phyloP scores from a whole-genome alignment of 2,113 vertebrate genomes.

The Cacatua alba region DNA sequence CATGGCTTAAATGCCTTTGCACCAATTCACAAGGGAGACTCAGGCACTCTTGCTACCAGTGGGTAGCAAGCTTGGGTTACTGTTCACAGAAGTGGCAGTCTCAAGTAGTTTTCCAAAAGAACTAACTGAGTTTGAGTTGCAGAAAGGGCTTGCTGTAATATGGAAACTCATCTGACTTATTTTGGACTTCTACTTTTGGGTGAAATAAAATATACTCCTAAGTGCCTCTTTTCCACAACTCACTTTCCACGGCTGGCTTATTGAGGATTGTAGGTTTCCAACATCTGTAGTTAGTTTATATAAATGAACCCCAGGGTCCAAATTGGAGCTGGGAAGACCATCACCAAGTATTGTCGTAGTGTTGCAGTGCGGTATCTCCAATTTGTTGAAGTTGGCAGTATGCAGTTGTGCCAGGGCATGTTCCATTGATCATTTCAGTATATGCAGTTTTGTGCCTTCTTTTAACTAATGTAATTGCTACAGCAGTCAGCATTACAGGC shows the following conservation, averaged over 20 bases:
- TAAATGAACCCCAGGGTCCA: neutral
- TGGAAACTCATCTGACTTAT: neutral
- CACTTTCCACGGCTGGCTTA: neutral
- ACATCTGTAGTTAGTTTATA: neutral
- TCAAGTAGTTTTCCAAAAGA: neutral
- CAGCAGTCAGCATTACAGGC: neutral
- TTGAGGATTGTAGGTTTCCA: neutral
- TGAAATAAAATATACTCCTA: neutral
- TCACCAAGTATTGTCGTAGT: neutral
- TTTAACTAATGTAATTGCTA: neutral
- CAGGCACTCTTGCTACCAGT: neutral
- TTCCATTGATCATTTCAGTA: neutral
- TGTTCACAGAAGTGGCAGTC: neutral
- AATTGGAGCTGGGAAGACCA: neutral
- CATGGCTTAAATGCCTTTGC: neutral
- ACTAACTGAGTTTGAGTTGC: neutral
- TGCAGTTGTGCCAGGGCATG: neutral
- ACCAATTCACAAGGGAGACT: neutral
- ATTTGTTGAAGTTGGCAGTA: neutral
- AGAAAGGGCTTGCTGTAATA: neutral
- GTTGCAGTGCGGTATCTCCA: neutral
- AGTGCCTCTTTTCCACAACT: neutral
- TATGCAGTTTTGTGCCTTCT: neutral
- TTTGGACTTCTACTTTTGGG: neutral
- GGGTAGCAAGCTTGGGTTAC: neutral